Percentiles rank a stretch among this genome's conserved stretches.
Conservation (phyloP, 2,888 invertebrate species). For the Seira sanloemensis region DNA sequence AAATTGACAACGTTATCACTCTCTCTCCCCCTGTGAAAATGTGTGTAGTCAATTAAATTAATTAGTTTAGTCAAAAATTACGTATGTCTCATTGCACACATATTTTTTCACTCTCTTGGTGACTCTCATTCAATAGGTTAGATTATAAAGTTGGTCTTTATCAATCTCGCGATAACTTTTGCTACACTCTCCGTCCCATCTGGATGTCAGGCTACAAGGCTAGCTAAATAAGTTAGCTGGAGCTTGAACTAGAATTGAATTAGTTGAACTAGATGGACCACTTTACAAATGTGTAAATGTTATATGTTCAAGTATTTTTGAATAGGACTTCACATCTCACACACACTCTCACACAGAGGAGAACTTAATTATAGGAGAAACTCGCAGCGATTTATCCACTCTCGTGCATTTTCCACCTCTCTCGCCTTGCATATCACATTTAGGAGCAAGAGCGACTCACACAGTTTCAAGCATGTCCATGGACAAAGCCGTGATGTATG, state of each 20-base stretch:
- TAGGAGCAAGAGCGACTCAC: too few species aligned
- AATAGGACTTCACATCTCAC: background rate
- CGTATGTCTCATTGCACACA: background rate
- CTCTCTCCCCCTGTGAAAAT: background rate
- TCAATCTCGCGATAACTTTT: too few species aligned
- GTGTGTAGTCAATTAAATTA: slow-evolving; percentile 4
- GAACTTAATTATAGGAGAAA: background rate
- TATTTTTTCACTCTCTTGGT: background rate
- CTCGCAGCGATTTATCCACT: too few species aligned
- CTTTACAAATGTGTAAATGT: too few species aligned
- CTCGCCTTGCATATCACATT: background rate
- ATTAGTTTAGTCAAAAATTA: background rate
- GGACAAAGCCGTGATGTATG: too few species aligned
- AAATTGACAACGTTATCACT: slow-evolving; percentile 4
- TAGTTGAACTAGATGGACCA: background rate
- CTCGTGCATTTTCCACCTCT: too few species aligned
- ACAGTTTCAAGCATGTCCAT: too few species aligned
- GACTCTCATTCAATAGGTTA: background rate
- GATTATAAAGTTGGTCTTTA: background rate
- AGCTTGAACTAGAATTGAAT: background rate
- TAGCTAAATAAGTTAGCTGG: background rate
- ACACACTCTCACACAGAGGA: background rate
- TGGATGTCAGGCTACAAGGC: background rate
- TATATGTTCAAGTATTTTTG: too few species aligned
- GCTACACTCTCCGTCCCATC: background rate